Base-by-base conservation (phyloP, 2,113 vertebrate species). In the Salvelinus alpinus region DNA sequence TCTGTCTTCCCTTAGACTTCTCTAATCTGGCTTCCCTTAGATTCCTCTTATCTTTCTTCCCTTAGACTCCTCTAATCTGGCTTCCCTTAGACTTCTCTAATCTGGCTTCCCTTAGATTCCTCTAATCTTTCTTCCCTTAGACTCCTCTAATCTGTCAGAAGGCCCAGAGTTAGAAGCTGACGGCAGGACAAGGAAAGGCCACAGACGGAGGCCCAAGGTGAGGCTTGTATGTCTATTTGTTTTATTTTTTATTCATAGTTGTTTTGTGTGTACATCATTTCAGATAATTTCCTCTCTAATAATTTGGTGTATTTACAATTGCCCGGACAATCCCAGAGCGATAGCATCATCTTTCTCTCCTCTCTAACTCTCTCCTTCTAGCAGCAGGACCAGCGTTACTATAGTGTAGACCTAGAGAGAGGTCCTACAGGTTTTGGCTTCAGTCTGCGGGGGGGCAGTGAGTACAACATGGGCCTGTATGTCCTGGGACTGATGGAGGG, bases 361-460 rank as follows among this genome's bases (percentile, higher is more conserved):
- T 27, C 14, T 12, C 6, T 27, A 9, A 22, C 25, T 24, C 51
- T 20, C 38, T 12, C 70, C 48, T 9, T 34, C 44, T 1, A 25
- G 8, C 74, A 88, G 76, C 89, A 92, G 71, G 89, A 92, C 79
- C 89, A 93, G 11, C 88, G 86, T 77, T 91, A 76, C 22, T 96
- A 95, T 88, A 93, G 76, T 0, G 93, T 95, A 34, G 93, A 95
- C 78, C 80, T 96, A 79, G 87, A 94, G 22, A 90, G 94, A 0
- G 92, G 94, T 1, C 87, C 93, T 6, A 87, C 86, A 0, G 96
- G 95, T 1, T 96, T 96, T 27, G 95, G 95, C 67, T 92, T 96
- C 85, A 95, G 94, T 77, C 89, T 96, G 72, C 87, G 94, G 72
- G 95, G 96, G 7, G 95, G 95, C 20, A 90, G 90, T 13, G 95